Base-by-base conservation (phyloP, 2,888 invertebrate species). In the Temnothorax unifasciatus region DNA sequence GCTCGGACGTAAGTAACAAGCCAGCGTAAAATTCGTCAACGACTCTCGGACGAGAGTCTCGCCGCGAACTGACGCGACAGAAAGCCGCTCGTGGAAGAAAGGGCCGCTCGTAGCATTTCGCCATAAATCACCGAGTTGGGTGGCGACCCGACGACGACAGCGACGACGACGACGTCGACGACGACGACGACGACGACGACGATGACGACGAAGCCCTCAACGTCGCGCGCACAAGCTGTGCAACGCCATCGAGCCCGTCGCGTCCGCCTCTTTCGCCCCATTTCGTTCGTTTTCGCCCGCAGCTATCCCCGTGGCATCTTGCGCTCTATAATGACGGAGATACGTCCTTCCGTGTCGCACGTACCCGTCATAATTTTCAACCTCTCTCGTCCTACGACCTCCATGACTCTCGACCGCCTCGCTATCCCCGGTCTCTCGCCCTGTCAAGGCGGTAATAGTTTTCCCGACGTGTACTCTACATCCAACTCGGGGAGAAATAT, bases 121-220 rank as follows among this genome's bases (percentile, higher is more conserved):
- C 76, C 69, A 87, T 89, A 90, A 90, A 89, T 90, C 87, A 89
- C 64, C 59, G 59, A 8, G 61, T 25, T 29, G 47, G 77, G 64
- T 21, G 41, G 54, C 63, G 71, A 82, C 77, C 52, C 64, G 52
- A 38, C 75, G 63, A 50, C 52, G 57, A 57, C 29, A 29, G 15
- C 34, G 18, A 18, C 63, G 34, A 38, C 61, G 34, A 38, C 29
- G 29, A 13, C 83, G 87, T 9, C 75, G 82, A 57, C 38, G 38
- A 52, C 47, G 25, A 21, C 66, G 57, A 54, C 57, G 75, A 74
- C 68, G 66, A 71, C 41, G 41, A 9, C 71, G 52, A 44, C 63
- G 74, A 21, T 21, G 21, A 68, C 66, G 64, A 77, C 83, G 66
- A 84, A 84, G 83, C 82, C 82, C 87, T 85, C 84, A 71, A 86